phyloP scores from a whole-genome alignment of 2,888 invertebrate species.

The Ctena decussata region DNA sequence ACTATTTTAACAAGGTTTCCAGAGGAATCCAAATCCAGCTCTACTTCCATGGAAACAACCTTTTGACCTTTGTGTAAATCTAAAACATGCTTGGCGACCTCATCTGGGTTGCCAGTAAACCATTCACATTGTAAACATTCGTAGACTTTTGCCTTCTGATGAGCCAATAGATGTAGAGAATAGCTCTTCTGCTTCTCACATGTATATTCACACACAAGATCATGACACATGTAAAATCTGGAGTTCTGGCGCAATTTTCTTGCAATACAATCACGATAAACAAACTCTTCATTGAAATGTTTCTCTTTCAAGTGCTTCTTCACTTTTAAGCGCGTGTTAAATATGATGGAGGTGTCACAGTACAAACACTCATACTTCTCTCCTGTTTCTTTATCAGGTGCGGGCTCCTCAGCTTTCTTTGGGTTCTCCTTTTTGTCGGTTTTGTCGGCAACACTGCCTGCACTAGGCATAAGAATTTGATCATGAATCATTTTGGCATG shows the following conservation, averaged over 20 bases:
- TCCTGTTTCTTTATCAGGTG: constrained; percentile 17
- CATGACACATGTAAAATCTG: constrained; percentile 73
- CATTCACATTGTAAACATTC: constrained; percentile 73
- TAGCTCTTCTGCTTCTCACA: constrained; percentile 62
- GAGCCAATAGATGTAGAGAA: constrained; percentile 64
- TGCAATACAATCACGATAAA: constrained; percentile 72
- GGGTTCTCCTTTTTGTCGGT: not conserved
- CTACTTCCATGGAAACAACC: constrained; percentile 55
- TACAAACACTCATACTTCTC: constrained; percentile 65
- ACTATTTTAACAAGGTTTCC: constrained; percentile 61
- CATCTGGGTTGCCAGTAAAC: constrained; percentile 55
- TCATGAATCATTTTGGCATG: constrained; percentile 64
- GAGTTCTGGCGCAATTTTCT: constrained; percentile 63
- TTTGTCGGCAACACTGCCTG: not conserved
- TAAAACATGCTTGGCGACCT: constrained; percentile 57
- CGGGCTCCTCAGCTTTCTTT: not conserved
- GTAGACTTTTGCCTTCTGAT: constrained; percentile 66
- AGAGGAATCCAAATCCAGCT: constrained; percentile 56
- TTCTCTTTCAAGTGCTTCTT: constrained; percentile 68
- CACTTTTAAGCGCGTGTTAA: constrained; percentile 61
- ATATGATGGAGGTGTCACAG: constrained; percentile 41
- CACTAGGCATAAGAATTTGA: constrained; percentile 17
- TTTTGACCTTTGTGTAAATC: constrained; percentile 52
- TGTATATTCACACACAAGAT: constrained; percentile 62
- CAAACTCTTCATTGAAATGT: constrained; percentile 69